A percentile compares a stretch with the other conserved stretches of the same genome.
Conservation (phyloP, 2,797 vertebrate genomes). For the Falco rusticolus region DNA sequence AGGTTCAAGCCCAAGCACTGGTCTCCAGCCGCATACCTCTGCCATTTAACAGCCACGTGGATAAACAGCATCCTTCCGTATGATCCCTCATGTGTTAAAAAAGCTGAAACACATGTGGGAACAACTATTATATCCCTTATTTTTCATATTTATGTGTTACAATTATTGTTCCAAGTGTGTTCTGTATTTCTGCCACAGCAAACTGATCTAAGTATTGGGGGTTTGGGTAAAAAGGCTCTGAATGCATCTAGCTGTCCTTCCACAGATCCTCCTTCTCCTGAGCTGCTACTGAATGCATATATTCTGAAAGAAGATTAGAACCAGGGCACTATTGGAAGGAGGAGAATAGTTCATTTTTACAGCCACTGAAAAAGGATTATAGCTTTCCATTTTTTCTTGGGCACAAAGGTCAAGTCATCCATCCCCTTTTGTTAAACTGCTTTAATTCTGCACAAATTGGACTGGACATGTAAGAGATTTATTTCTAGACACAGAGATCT, state of each 20-base stretch:
- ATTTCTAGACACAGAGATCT: neutral
- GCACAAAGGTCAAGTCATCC: constrained; percentile 20
- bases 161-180: neutral
- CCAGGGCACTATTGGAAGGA: constrained; percentile 22
- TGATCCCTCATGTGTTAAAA: rapidly evolving
- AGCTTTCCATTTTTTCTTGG: constrained; percentile 8
- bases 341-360: constrained; percentile 37
- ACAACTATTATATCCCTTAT: neutral
- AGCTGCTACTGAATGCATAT: neutral
- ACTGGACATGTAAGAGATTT: neutral
- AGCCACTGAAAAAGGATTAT: constrained; percentile 6
- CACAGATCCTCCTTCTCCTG: neutral
- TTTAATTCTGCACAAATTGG: constrained; percentile 26
- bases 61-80: neutral
- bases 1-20: neutral
- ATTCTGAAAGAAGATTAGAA: neutral
- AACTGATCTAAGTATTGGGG: neutral
- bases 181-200: neutral
- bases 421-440: neutral
- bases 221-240: neutral
- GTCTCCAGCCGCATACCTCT: neutral
- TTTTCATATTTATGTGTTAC: neutral
- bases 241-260: neutral
- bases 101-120: neutral
- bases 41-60: neutral